Conservation (phyloP, 2,797 vertebrate genomes). For the Poeciliopsis infans region DNA sequence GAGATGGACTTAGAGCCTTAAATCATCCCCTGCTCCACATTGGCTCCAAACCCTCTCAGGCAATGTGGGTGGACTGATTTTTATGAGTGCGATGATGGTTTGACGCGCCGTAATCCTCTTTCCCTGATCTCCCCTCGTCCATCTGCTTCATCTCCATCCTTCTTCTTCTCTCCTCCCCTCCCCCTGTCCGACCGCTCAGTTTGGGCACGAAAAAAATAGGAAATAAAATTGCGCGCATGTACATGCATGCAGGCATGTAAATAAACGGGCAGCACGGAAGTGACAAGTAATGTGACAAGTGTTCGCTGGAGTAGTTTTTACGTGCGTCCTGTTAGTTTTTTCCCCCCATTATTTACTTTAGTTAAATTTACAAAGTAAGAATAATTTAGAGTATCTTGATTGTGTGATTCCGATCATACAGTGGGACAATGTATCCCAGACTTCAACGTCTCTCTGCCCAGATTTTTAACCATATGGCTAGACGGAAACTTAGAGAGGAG, state of each 20-base stretch:
- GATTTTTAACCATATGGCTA: too few species aligned
- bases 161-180: slow-evolving; percentile 48
- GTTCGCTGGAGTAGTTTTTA: slow-evolving; percentile 61
- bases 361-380: neutral
- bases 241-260: slow-evolving; percentile 10
- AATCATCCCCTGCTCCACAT: slow-evolving; percentile 72
- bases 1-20: slow-evolving; percentile 62
- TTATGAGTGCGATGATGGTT: slow-evolving; percentile 80
- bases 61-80: slow-evolving; percentile 76
- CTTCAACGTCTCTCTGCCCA: too few species aligned
- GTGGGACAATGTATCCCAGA: too few species aligned
- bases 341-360: neutral
- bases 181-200: slow-evolving; percentile 33
- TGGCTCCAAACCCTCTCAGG: slow-evolving; percentile 56
- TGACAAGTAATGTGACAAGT: slow-evolving; percentile 29
- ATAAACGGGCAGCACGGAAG: neutral
- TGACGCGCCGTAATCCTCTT: slow-evolving; percentile 84
- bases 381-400: neutral
- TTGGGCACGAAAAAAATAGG: slow-evolving; percentile 24
- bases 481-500: too few species aligned
- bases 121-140: slow-evolving; percentile 79
- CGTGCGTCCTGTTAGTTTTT: slow-evolving; percentile 19
- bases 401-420: neutral
- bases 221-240: neutral
- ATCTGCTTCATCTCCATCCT: slow-evolving; percentile 81